Conservation (phyloP, 1,140 invertebrate genomes). For the Nasonia giraulti region DNA sequence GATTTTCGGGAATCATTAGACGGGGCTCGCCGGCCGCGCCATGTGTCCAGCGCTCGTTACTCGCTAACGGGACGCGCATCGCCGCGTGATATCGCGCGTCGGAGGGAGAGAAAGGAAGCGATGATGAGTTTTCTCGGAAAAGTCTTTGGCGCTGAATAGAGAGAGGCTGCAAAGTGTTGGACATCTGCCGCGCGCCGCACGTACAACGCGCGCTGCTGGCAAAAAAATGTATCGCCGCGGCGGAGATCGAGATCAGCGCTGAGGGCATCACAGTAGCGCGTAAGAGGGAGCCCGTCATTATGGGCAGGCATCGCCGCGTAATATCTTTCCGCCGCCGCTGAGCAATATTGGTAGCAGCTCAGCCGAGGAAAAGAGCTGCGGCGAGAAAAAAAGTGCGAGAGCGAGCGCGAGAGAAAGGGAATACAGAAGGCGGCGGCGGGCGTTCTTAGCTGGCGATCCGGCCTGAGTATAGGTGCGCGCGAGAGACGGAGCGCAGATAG, state of each 20-base stretch:
- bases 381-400: conserved; percentile 33
- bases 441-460: no score
- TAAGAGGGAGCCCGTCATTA: conserved; percentile 31
- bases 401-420: conserved; percentile 5
- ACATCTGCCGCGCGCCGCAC: conserved; percentile 4
- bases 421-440: background rate
- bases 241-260: conserved; percentile 19
- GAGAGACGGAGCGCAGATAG: conserved; percentile 57
- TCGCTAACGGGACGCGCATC: conserved; percentile 36
- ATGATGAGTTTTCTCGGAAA: conserved; percentile 40
- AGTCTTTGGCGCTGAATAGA: conserved; percentile 29
- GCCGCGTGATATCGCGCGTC: conserved; percentile 38
- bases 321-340: conserved; percentile 20
- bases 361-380: conserved; percentile 36
- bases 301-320: conserved; percentile 27
- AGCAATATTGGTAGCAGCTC: conserved; percentile 19
- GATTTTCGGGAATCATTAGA: background rate
- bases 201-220: no score
- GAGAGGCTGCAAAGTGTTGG: conserved; percentile 1
- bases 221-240: background rate
- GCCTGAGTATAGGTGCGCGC: background rate
- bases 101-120: background rate
- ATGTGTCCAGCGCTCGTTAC: background rate
- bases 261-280: background rate
- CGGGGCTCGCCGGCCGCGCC: background rate